Base-by-base conservation (phyloP, 1,140 invertebrate species). In the Micrasema longulum region DNA sequence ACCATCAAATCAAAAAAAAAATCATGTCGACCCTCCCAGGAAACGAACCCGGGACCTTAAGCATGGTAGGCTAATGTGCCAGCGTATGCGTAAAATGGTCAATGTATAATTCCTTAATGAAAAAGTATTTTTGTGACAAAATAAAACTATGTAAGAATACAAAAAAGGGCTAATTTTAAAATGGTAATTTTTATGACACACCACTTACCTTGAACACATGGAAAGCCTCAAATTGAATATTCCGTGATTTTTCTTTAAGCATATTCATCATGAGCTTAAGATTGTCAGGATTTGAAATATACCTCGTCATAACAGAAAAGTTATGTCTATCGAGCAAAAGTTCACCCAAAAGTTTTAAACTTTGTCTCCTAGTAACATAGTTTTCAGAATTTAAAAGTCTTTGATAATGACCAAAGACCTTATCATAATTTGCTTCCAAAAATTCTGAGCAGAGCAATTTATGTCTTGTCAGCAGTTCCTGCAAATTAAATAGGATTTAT, bases 261-360 rank as follows among this genome's bases (percentile, higher is more conserved):
- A 99, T 98, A 82, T 98, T 99, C 98, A 99, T 99, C 98, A 99
- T 99, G 70, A 99, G 88, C 83, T 99, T 99, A 52, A 99, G 89
- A 88, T 99, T 99, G 80, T 99, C 97, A 11, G 97, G 97, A 86
- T 98, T 98, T 73, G 96, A 98, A 85, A 99, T 99, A 86, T 99
- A 99, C 77, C 93, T 90, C 53, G 97, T 99, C 97, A 99, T 99
- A 60, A 98, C 95, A 72, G 94, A 97, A 86, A 99, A 99, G 88
- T 99, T 99, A 84, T 99, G 97, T 82, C 98, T 91, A 86, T 99
- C 98, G 76, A 99, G 88, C 73, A 99, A 86, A 76, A 99, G 86
- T 88, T 99, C 98, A 26, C 98, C 98, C 55, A 99, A 87, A 75
- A 99, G 86, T 89, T 99, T 99, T 57, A 99, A 88, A 82, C 97